Evolutionary conservation across 37 sponge, comb jelly and placozoan genomes (phyloP), one percentile per base, ranked within the genome.

Genomic region (Mnemiopsis leidyi): DNA sequence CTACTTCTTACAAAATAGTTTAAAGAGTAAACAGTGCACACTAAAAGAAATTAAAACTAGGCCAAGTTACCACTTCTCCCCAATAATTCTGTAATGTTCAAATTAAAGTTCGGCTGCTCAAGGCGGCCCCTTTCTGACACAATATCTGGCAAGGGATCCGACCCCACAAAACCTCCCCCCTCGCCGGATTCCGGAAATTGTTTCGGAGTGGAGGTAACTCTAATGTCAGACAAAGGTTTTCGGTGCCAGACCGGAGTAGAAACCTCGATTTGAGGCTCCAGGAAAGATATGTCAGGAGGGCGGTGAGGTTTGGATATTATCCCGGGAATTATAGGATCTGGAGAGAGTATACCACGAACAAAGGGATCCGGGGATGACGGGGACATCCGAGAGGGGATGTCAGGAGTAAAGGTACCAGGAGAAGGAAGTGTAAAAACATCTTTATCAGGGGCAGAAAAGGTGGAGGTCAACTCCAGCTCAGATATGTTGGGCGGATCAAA

Each of bases 61-160:
- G 5, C 75, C 20, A 71, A 71, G 75, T 28, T 71, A 71, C 20
- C 30, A 28, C n/a, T 71, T 29, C n/a, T 71, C 20, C 20, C 21
- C 26, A 71, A 28, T 23, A 71, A 25, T 18, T 71, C 75, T 23
- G 75, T 71, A 29, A 71, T 25, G 20, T 71, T 71, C 5, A 5
- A 28, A 71, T 71, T 71, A 71, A 71, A 71, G 75, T 71, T 71
- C 5, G n/a, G n/a, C n/a, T n/a, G n/a, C n/a, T n/a, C n/a, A n/a
- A n/a, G n/a, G n/a, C 30, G 21, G 5, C 5, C 3, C 75, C 3
- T 28, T 29, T 71, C 75, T 23, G n/a, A 13, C 26, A 23, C 75
- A 23, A 71, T 71, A 71, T 25, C 75, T 23, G 75, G 75, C 30
- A 71, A 25, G 3, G 75, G 75, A 28, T n/a, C 3, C 3, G 75